Conservation (phyloP, 2,113 vertebrate species). For the Burhinus oedicnemus region DNA sequence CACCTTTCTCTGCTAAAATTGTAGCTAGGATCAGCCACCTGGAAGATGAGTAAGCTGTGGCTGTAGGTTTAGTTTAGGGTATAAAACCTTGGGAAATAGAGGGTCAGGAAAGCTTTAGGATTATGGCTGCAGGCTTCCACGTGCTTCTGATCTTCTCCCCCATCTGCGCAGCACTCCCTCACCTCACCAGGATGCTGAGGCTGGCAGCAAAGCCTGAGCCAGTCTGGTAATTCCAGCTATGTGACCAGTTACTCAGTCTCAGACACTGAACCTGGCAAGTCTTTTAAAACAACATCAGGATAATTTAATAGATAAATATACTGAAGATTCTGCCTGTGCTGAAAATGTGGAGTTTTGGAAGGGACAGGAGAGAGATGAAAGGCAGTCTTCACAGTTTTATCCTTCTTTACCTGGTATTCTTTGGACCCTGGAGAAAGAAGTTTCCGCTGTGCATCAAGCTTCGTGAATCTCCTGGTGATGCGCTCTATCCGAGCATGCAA, state of each 20-base stretch:
- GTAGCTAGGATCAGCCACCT: no score
- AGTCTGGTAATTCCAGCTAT: neutral
- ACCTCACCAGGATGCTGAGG: no score
- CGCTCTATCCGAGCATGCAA: constrained; percentile 84
- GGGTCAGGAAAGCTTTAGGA: neutral
- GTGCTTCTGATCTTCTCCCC: fast-evolving
- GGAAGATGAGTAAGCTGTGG: neutral
- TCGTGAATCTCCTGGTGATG: constrained; percentile 80
- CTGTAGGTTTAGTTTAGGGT: no score
- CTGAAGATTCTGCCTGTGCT: neutral
- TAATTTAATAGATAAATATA: neutral
- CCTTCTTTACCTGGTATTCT: constrained; percentile 83
- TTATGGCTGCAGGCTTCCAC: fast-evolving
- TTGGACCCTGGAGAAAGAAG: constrained; percentile 83
- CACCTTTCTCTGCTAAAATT: neutral
- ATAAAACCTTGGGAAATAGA: neutral
- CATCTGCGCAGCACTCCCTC: fast-evolving
- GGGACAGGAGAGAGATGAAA: neutral
- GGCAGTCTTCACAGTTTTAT: neutral
- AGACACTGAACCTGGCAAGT: neutral
- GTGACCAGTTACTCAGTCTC: fast-evolving
- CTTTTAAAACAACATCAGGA: neutral
- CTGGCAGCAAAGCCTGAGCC: neutral
- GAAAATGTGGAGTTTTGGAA: neutral
- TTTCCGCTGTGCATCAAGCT: constrained; percentile 80